Base-by-base conservation (phyloP, 2,113 vertebrate species). In the Raja brachyura region DNA sequence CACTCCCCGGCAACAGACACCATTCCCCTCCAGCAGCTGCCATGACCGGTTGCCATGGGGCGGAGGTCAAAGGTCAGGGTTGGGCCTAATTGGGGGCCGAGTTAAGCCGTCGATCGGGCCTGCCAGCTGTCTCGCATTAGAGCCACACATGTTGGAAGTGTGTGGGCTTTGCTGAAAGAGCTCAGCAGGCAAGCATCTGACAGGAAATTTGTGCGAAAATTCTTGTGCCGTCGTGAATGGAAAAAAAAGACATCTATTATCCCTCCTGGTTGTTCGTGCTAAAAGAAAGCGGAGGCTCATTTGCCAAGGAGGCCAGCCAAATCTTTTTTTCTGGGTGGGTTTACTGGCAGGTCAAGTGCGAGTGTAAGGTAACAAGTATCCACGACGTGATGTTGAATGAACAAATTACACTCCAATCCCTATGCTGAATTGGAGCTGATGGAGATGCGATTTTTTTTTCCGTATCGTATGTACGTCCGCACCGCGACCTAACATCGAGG, bases 211-310 rank as follows among this genome's bases (percentile, higher is more conserved):
- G 20, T 61, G 13, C 20, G 59, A 86, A 63, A 25, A 18, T 86
- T 86, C n/a, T 48, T 31, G 83, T 88, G 83, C 59, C n/a, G n/a
- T 63, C 10, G 20, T 66, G 56, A 4, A 77, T 77, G 83, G 13
- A 88, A 86, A 86, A n/a, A 63, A 66, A 86, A 61, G 56, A 31
- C 61, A 88, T 88, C 63, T 31, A 63, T 88, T 63, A 31, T 61
- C 28, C 28, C 1, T 25, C 7, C 31, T 88, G 63, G 59, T 88
- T 66, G 59, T 88, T 61, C 16, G 39, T 88, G 28, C 18, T 11
- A n/a, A 86, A 31, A 63, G 54, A 18, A 18, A 66, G 63, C 31
- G 83, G 83, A 63, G 63, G 63, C 31, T 88, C 18, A 63, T 88
- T 63, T 31, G n/a, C 16, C n/a, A 61, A 63, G 59, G 16, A 88